Conservation (phyloP, 2,888 invertebrate species). For the Caenorhabditis imperialis region DNA sequence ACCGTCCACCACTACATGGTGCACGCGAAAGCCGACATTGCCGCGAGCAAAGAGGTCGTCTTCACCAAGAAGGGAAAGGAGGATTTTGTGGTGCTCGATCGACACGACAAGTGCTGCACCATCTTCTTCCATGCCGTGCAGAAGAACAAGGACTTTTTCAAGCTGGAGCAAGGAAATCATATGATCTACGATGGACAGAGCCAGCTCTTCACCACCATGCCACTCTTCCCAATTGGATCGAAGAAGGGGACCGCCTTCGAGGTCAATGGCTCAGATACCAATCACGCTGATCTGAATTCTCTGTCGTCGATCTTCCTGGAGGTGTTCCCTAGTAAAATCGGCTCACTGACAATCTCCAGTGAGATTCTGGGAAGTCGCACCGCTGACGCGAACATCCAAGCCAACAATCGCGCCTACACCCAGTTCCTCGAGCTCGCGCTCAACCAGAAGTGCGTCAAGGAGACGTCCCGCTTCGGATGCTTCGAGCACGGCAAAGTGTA, state of each 20-base stretch:
- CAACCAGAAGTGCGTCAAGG: conserved; percentile 48
- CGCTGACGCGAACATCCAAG: conserved; percentile 25
- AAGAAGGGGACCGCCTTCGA: background rate
- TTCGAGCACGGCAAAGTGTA: conserved; percentile 60
- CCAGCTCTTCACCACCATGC: conserved; percentile 43
- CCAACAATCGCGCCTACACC: conserved; percentile 11
- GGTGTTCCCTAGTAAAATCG: conserved; percentile 18
- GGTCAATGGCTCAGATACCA: too few species aligned
- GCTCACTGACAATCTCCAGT: too few species aligned
- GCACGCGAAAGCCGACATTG: conserved; percentile 16
- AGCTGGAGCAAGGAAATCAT: background rate
- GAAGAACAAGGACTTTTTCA: conserved; percentile 40
- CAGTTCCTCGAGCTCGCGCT: conserved; percentile 51
- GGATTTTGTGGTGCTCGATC: conserved; percentile 53
- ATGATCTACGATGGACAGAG: conserved; percentile 58
- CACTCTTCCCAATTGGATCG: conserved; percentile 27
- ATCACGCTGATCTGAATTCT: too few species aligned
- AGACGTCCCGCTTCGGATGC: too few species aligned
- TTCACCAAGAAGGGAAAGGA: conserved; percentile 57
- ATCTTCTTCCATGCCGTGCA: conserved; percentile 28
- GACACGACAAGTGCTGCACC: conserved; percentile 41
- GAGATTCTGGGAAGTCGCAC: conserved; percentile 19
- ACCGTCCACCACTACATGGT: conserved; percentile 40
- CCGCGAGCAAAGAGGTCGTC: conserved; percentile 9
- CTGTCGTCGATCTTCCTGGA: conserved; percentile 31